These are phyloP conservation scores for Siniperca undulata DNA, from an alignment of 2,797 vertebrate genomes.

Conservation along the genomic window DNA sequence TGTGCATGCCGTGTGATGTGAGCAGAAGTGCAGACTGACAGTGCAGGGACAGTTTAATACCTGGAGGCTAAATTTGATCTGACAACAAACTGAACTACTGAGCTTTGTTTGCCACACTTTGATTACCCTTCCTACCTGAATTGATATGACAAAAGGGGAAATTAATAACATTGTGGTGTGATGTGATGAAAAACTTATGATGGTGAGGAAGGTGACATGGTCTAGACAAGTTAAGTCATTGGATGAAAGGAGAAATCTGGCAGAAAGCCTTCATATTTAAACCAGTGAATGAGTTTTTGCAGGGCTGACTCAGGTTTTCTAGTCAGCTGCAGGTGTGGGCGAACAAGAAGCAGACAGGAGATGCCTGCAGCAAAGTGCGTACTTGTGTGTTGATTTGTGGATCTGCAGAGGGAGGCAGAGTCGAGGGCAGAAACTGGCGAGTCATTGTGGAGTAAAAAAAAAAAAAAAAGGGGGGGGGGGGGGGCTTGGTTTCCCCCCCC, in stretches of 20 bases:
- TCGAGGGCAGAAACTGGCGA: conserved; percentile 66
- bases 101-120: not conserved
- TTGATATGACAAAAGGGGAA: conserved; percentile 10
- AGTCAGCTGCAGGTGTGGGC: conserved; percentile 28
- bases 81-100: conserved; percentile 16
- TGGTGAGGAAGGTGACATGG: conserved; percentile 30
- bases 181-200: conserved; percentile 35
- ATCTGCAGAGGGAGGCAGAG: conserved; percentile 51
- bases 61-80: not conserved
- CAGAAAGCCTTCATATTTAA: not conserved
- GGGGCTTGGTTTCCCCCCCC: not conserved
- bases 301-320: conserved; percentile 22
- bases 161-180: not conserved
- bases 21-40: conserved; percentile 29
- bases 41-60: conserved; percentile 19
- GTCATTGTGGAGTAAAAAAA: conserved; percentile 55
- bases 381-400: conserved; percentile 17
- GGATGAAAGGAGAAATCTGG: conserved; percentile 8
- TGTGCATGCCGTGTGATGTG: conserved; percentile 61
- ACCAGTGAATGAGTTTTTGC: conserved; percentile 6
- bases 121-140: not conserved
- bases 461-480: too few species aligned
- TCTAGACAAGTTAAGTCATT: conserved; percentile 12
- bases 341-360: conserved; percentile 10
- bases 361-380: conserved; percentile 45